These are phyloP conservation scores for Ameiurus melas DNA, from an alignment of 2,113 vertebrate genomes.

Conservation along the genomic window DNA sequence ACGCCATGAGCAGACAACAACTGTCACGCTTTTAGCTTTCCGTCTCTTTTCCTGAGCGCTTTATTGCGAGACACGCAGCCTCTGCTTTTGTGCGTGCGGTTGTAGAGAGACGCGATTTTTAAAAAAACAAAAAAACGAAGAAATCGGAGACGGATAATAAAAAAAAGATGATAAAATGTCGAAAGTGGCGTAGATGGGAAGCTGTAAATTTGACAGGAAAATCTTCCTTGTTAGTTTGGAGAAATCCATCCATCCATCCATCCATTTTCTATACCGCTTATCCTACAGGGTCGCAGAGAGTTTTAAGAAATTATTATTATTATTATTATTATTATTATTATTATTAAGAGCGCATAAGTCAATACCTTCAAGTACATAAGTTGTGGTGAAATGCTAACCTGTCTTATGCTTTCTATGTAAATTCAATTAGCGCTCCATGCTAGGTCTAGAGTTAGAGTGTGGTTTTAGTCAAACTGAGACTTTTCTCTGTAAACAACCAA, in stretches of 20 bases:
- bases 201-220: no score
- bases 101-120: background rate
- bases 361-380: background rate
- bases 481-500: background rate
- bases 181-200: background rate
- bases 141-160: background rate
- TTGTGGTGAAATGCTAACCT: background rate
- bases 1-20: slow-evolving; percentile 59
- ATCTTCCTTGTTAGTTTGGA: background rate
- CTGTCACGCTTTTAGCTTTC: slow-evolving; percentile 35
- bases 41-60: slow-evolving; percentile 41
- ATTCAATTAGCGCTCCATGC: background rate
- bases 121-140: background rate
- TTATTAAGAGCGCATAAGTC: no score
- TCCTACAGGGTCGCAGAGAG: no score
- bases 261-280: no score
- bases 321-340: no score
- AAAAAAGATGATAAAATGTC: background rate
- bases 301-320: background rate
- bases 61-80: background rate
- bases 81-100: background rate
- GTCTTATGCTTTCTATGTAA: background rate
- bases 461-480: background rate
- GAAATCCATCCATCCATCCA: background rate
- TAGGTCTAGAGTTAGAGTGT: background rate